Evolutionary conservation across 2,113 vertebrate genomes (phyloP).

Genomic region (Periophthalmus modestus): DNA sequence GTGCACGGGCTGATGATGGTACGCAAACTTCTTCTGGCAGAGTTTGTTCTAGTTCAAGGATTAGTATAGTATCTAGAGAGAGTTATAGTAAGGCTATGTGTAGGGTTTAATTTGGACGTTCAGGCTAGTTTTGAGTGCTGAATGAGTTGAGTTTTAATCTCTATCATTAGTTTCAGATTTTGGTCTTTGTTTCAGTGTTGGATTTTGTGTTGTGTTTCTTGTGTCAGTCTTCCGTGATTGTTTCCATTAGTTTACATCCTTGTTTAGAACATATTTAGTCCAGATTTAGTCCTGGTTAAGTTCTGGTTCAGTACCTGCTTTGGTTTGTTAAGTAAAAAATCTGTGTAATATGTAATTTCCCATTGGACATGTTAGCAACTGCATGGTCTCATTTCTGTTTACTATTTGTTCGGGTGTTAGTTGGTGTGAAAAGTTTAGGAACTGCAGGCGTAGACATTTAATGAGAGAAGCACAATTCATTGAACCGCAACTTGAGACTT

Average conservation of each 20-base stretch:
- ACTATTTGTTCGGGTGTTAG: not conserved
- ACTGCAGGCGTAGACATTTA: constrained; percentile 12
- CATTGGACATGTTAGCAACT: not conserved
- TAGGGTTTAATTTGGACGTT: no score
- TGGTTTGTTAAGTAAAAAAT: not conserved
- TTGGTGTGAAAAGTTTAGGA: not conserved
- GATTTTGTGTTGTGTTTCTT: not conserved
- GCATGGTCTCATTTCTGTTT: not conserved
- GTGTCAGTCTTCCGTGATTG: not conserved
- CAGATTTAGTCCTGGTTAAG: not conserved
- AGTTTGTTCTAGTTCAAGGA: not conserved
- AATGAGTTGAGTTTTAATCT: not conserved
- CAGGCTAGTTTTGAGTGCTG: not conserved
- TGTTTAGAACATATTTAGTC: not conserved
- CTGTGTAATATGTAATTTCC: not conserved
- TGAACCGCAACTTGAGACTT: constrained; percentile 29
- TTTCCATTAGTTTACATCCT: not conserved
- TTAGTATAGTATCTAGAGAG: not conserved
- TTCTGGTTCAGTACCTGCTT: not conserved
- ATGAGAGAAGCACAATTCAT: constrained; percentile 21
- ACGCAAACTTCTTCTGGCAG: not conserved
- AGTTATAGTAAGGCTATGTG: no score
- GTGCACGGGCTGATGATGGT: no score
- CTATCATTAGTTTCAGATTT: not conserved
- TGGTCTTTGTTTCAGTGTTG: not conserved